A percentile compares a stretch with the other conserved stretches of the same genome.
phyloP scores from a whole-genome alignment of 2,113 vertebrate species.

The Oncorhynchus kisutch region DNA sequence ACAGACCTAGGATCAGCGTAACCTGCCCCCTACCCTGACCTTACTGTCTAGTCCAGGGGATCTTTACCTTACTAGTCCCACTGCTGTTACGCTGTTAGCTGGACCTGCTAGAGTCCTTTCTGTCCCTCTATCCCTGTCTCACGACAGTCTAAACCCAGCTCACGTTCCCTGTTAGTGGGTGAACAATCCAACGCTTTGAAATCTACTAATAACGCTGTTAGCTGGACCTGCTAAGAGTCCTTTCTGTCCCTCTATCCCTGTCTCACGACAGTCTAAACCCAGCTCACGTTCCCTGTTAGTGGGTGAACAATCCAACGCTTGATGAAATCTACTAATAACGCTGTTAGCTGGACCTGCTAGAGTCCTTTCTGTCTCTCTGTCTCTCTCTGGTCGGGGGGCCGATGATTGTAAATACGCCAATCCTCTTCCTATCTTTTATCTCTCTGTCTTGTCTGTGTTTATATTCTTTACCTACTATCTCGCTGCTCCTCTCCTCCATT shows the following conservation, averaged over 20 bases:
- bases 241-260: conserved; percentile 12
- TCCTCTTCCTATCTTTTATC: conserved; percentile 14
- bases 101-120: no score
- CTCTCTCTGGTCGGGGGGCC: conserved; percentile 14
- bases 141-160: no score
- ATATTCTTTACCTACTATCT: conserved; percentile 23
- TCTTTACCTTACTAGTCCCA: conserved; percentile 6
- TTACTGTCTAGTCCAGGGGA: conserved; percentile 3
- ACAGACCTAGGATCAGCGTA: no score
- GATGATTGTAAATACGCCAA: conserved; percentile 52
- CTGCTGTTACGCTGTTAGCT: conserved; percentile 53
- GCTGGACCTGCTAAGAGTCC: conserved; percentile 29
- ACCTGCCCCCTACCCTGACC: no score
- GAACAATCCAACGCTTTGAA: no score
- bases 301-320: no score
- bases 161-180: no score
- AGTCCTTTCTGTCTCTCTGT: conserved; percentile 24
- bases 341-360: conserved; percentile 37
- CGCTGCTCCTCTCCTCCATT: conserved; percentile 29
- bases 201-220: conserved; percentile 28
- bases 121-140: no score
- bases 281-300: no score
- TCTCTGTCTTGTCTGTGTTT: conserved; percentile 20
- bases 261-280: not conserved
- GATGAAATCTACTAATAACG: conserved; percentile 3